Conservation (phyloP, 64 coral and sea anemone genomes). For the Hydrozoanthus tunicans region DNA sequence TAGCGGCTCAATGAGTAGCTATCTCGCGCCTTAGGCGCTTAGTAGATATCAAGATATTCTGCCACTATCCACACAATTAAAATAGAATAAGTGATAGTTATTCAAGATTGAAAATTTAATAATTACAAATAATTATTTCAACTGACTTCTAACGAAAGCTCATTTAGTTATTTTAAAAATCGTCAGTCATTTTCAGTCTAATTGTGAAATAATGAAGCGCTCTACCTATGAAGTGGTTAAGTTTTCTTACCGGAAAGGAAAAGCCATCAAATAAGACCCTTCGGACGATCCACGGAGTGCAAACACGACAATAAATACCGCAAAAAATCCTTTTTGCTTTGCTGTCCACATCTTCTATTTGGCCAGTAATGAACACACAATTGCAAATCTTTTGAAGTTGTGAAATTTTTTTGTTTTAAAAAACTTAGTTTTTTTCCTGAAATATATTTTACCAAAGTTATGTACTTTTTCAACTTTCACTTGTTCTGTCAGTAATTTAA, state of each 20-base stretch:
- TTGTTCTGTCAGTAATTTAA: background rate
- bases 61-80: too few species aligned
- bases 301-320: background rate
- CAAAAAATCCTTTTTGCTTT: background rate
- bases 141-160: too few species aligned
- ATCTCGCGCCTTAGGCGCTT: too few species aligned
- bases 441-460: background rate
- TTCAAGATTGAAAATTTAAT: too few species aligned
- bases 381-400: background rate
- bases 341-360: constrained; percentile 2
- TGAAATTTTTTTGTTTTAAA: background rate
- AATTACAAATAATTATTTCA: too few species aligned
- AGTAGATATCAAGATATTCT: too few species aligned
- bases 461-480: background rate
- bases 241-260: constrained; percentile 36
- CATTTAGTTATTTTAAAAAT: too few species aligned
- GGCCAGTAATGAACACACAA: background rate
- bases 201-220: background rate
- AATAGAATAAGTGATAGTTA: too few species aligned
- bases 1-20: too few species aligned
- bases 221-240: background rate
- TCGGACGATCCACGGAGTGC: background rate
- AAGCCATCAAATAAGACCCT: constrained; percentile 10
- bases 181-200: background rate
- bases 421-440: background rate